phyloP scores from a whole-genome alignment of 1,140 invertebrate genomes.

The Leptonema lineaticorne region DNA sequence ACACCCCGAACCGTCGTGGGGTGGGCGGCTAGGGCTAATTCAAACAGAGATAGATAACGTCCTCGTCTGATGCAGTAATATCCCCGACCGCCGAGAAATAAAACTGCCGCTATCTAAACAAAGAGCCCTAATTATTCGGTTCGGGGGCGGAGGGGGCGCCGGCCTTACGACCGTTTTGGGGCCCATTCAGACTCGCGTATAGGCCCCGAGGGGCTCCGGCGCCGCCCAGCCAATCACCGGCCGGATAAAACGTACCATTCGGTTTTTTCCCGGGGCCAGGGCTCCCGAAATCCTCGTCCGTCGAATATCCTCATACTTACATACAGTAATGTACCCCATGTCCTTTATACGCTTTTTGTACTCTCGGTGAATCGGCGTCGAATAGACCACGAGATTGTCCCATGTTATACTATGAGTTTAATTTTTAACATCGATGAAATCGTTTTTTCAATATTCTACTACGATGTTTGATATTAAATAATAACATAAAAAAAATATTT shows the following conservation, averaged over 20 bases:
- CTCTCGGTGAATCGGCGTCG: background rate
- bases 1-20: background rate
- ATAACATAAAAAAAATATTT: no score
- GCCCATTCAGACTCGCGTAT: conserved; percentile 57
- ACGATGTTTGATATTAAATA: no score
- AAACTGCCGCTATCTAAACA: conserved; percentile 61
- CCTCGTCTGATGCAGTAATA: conserved; percentile 39
- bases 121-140: conserved; percentile 62
- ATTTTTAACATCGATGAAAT: no score
- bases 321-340: background rate
- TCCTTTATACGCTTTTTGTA: background rate
- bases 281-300: conserved; percentile 33
- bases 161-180: conserved; percentile 59
- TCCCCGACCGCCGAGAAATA: conserved; percentile 57
- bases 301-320: background rate
- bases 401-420: no score
- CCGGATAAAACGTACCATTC: conserved; percentile 43
- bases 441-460: no score
- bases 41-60: conserved; percentile 40
- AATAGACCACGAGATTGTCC: conserved; percentile 10
- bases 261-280: conserved; percentile 45
- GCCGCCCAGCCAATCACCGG: conserved; percentile 54
- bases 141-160: conserved; percentile 57
- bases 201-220: conserved; percentile 54
- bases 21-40: conserved; percentile 34